phyloP scores from a whole-genome alignment of 53 echinoderm and acorn worm species.

The Zoroaster sp. region DNA sequence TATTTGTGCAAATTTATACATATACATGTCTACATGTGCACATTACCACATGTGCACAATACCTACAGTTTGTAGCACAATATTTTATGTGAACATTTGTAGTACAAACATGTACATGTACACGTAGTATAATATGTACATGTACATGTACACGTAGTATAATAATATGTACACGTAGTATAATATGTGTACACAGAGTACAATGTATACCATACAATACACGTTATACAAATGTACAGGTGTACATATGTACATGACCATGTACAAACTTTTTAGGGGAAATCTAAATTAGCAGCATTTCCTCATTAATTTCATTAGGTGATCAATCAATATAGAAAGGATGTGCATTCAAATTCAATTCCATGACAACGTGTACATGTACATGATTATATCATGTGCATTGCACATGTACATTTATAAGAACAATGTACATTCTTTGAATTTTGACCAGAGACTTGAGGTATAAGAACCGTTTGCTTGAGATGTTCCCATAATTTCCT shows the following conservation, averaged over 20 bases:
- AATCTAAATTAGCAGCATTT: slow-evolving; percentile 35
- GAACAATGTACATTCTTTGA: too few species aligned
- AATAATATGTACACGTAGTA: background rate
- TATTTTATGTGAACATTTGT: too few species aligned
- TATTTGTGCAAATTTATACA: too few species aligned
- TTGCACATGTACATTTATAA: background rate
- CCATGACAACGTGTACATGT: background rate
- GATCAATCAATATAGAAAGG: background rate
- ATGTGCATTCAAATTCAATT: slow-evolving; percentile 3
- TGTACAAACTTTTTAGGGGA: background rate
- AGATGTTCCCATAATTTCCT: too few species aligned
- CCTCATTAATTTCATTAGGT: slow-evolving; percentile 6
- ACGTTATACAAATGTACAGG: background rate
- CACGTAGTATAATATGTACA: too few species aligned
- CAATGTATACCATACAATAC: slow-evolving; percentile 6
- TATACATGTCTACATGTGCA: too few species aligned
- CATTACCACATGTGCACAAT: too few species aligned
- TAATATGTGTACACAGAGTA: background rate
- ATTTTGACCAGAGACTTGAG: background rate
- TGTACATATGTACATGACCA: background rate
- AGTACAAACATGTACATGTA: slow-evolving; percentile 2
- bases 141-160: background rate
- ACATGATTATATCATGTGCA: background rate
- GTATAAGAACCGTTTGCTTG: too few species aligned
- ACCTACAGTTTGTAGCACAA: too few species aligned